phyloP scores from a whole-genome alignment of 2,888 invertebrate genomes.

The Caradrina kadenii region DNA sequence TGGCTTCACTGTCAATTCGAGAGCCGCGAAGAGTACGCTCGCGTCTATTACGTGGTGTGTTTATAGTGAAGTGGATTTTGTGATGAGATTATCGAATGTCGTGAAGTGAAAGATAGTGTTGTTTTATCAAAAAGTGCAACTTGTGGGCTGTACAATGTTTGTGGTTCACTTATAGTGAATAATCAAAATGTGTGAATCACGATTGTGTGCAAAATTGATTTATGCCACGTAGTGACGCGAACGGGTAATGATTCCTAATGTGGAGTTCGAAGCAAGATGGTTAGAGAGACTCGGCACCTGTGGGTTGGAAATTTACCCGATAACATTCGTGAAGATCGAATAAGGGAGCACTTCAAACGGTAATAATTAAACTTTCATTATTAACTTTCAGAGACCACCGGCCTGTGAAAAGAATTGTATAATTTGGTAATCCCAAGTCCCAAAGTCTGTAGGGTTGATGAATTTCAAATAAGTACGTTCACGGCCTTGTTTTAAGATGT shows the following conservation, averaged over 20 bases:
- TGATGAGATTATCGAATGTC: conserved; percentile 88
- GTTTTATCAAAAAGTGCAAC: conserved; percentile 83
- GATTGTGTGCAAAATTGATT: conserved; percentile 90
- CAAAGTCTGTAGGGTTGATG: conserved; percentile 5
- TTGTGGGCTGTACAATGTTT: conserved; percentile 83
- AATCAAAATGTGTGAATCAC: conserved; percentile 89
- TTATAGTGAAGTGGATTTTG: conserved; percentile 89
- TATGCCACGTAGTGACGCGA: conserved; percentile 91
- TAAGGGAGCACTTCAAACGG: conserved; percentile 99
- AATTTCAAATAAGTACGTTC: background rate
- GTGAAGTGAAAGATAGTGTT: conserved; percentile 89
- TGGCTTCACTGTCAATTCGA: conserved; percentile 90
- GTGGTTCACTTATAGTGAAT: conserved; percentile 83
- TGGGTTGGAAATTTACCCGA: conserved; percentile 99
- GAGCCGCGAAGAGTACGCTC: conserved; percentile 89
- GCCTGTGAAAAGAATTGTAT: conserved; percentile 3
- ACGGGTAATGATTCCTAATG: conserved; percentile 95
- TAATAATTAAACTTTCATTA: conserved; percentile 83
- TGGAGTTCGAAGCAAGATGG: conserved; percentile 99
- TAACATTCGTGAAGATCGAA: conserved; percentile 99
- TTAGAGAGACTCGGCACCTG: conserved; percentile 99
- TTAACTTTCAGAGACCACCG: conserved; percentile 53
- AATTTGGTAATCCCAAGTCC: conserved; percentile 40
- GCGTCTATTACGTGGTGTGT: conserved; percentile 89
- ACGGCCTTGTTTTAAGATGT: conserved; percentile 7